Percentiles rank a stretch among this genome's conserved stretches.
These are phyloP conservation scores for Heliconius ethilla DNA, from an alignment of 2,888 invertebrate species.

Conservation along the genomic window DNA sequence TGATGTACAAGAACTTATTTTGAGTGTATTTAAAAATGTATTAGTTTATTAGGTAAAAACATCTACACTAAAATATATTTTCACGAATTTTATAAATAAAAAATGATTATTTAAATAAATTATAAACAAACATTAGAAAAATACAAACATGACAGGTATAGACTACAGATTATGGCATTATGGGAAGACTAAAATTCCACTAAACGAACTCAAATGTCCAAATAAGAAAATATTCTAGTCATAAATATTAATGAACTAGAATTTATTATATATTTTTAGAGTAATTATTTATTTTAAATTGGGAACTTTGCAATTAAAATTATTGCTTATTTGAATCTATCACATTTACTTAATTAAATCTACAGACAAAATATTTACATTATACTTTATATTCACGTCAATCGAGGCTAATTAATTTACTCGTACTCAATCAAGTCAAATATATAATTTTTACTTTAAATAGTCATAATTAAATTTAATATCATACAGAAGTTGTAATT, in stretches of 20 bases:
- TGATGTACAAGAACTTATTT: constrained; percentile 28
- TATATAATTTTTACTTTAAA: constrained; percentile 23
- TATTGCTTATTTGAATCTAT: constrained; percentile 62
- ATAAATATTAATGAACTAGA: background rate
- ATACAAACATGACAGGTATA: constrained; percentile 9
- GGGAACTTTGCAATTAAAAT: constrained; percentile 49
- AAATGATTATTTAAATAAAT: background rate
- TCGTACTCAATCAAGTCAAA: constrained; percentile 26
- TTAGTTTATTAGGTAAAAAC: constrained; percentile 9
- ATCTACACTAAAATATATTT: constrained; percentile 5
- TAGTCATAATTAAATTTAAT: constrained; percentile 19
- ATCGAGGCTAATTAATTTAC: constrained; percentile 39
- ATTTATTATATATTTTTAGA: background rate
- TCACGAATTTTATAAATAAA: background rate
- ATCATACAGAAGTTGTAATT: constrained; percentile 91
- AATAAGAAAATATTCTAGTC: background rate
- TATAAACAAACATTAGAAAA: constrained; percentile 1
- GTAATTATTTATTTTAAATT: background rate
- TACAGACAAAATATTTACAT: constrained; percentile 63
- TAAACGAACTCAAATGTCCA: constrained; percentile 8
- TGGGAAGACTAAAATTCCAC: background rate
- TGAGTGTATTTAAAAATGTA: constrained; percentile 1
- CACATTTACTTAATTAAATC: constrained; percentile 52
- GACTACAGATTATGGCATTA: background rate
- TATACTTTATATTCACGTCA: constrained; percentile 44